Evolutionary conservation across 2,797 vertebrate genomes (phyloP).

Genomic region (Capromys pilorides): DNA sequence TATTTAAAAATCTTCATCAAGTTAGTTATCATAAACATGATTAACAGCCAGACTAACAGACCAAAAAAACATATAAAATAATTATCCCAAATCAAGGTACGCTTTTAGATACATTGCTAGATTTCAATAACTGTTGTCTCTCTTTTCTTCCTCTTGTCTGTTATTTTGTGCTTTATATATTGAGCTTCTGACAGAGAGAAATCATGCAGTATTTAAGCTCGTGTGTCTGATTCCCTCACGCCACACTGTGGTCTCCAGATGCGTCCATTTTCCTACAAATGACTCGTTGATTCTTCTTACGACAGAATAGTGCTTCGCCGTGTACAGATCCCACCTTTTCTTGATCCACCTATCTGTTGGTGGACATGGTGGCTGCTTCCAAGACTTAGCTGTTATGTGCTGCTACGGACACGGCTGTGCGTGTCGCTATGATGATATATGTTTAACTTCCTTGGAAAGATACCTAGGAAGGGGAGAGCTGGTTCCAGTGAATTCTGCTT

Average conservation of each 20-base stretch:
- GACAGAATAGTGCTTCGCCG: background rate
- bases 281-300: background rate
- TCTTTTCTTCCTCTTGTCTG: background rate
- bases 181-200: background rate
- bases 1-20: background rate
- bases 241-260: background rate
- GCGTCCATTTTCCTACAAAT: background rate
- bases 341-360: background rate
- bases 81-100: background rate
- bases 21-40: background rate
- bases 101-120: background rate
- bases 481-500: background rate
- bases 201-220: background rate
- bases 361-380: background rate
- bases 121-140: background rate
- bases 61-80: background rate
- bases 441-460: background rate
- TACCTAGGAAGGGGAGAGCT: background rate
- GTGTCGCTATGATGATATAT: background rate
- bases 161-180: background rate
- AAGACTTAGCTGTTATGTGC: background rate
- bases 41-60: background rate
- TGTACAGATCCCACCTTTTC: background rate
- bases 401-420: background rate
- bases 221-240: background rate